Conservation (phyloP, 2,797 vertebrate species). For the Oreochromis grahami region DNA sequence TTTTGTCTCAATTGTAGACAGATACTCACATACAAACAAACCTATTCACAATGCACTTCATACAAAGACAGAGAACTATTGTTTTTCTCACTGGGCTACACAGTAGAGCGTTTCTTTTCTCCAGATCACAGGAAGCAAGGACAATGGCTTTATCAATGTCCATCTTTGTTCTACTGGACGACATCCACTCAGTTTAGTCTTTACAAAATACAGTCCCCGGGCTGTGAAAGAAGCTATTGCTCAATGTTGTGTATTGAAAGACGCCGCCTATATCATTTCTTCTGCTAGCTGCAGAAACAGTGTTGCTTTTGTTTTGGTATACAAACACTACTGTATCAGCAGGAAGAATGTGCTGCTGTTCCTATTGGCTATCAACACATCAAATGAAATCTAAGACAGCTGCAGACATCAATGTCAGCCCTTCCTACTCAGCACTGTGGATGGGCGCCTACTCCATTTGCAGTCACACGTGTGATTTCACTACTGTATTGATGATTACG, state of each 20-base stretch:
- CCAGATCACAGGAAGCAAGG: background rate
- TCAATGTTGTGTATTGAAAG: constrained; percentile 6
- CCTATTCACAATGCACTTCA: background rate
- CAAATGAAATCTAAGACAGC: constrained; percentile 13
- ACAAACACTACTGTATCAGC: background rate
- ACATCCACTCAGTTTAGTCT: background rate
- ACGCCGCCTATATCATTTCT: background rate
- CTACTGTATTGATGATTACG: background rate
- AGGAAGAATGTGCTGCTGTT: background rate
- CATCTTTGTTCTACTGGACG: constrained; percentile 4
- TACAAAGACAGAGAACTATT: background rate
- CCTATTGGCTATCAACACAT: constrained; percentile 17
- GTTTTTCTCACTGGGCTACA: background rate
- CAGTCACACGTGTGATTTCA: background rate
- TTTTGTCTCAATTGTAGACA: background rate
- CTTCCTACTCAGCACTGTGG: background rate
- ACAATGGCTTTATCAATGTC: constrained; percentile 27
- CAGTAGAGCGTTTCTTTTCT: constrained; percentile 1
- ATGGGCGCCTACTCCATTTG: background rate
- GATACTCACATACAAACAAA: background rate
- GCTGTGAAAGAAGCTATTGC: constrained; percentile 25
- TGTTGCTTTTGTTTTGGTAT: constrained; percentile 20
- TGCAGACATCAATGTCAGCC: background rate
- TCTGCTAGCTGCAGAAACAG: background rate
- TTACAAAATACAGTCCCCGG: constrained; percentile 15